Base-by-base conservation (phyloP, 2,888 invertebrate genomes). In the Opisthograptis luteolata region DNA sequence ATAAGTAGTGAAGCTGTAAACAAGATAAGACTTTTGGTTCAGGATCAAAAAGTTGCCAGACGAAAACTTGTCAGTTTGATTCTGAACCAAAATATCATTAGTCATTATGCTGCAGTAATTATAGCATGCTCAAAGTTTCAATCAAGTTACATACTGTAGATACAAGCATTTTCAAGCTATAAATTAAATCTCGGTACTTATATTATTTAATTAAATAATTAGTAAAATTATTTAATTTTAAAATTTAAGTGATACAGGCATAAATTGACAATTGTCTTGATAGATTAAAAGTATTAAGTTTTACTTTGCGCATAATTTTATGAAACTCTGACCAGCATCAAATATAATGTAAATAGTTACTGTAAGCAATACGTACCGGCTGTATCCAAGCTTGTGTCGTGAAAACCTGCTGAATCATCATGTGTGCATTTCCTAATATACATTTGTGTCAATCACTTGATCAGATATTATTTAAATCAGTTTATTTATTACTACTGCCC, bases 1-100 rank as follows among this genome's bases (percentile, higher is more conserved):
- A 58, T 55, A 62, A 53, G 62, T 54, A 57, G 55, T 69, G 60
- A 67, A 68, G 65, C 68, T 60, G 60, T 52, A 55, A 55, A 50
- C 34, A 46, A 40, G 28, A 20, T 28, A 41, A 12, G 22, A 15
- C 7, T 8, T 35, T 52, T 48, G 45, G 50, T 51, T 27, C 53
- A 53, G 25, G 51, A 55, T 49, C 28, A 41, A 40, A 42, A 8
- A 5, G 12, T 15, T 12, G 9, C 1, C 10, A 34, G 12, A 17
- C 17, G 9, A 24, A 24, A 1, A 6, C 8, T 6, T 22, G 1
- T 36, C 8, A 4, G 7, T 27, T 52, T 46, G 28, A 58, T 60
- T 55, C 42, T 40, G 55, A 20, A 53, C 55, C 52, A 50, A 52
- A 54, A 2, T 27, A 40, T 30, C 28, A 40, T 9, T 17, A 25